Evolutionary conservation across 37 sponge, comb jelly and placozoan species (phyloP).

Genomic region (Ianthella basta): DNA sequence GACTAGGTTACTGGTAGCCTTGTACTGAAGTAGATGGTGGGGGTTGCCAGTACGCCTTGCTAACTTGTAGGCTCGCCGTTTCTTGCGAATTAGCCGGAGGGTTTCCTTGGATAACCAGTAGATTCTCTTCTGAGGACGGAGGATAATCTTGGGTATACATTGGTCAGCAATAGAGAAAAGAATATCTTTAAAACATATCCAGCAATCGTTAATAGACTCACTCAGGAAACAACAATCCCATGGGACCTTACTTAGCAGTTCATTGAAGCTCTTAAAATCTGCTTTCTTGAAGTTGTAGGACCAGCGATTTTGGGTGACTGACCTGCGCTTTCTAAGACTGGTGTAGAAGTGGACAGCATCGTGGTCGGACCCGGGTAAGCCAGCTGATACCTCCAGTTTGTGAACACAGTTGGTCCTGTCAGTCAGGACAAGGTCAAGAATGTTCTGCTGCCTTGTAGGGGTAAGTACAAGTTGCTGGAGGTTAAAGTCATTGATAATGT

Average conservation of each 20-base stretch:
- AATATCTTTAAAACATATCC: slow-evolving; percentile 35
- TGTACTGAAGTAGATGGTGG: not conserved
- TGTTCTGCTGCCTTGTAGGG: not conserved
- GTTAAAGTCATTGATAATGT: not conserved
- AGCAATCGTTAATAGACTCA: slow-evolving; percentile 4
- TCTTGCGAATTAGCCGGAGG: slow-evolving; percentile 20
- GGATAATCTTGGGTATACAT: slow-evolving; percentile 11
- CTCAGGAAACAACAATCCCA: slow-evolving; percentile 21
- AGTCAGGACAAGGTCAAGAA: slow-evolving; percentile 11
- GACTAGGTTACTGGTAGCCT: not conserved
- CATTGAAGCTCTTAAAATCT: slow-evolving; percentile 22
- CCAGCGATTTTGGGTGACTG: not conserved
- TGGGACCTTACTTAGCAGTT: slow-evolving; percentile 2
- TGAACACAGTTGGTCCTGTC: not conserved
- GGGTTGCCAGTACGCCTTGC: slow-evolving; percentile 9
- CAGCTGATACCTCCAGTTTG: slow-evolving; percentile 25
- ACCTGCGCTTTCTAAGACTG: not conserved
- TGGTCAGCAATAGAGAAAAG: not conserved
- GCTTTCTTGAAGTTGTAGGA: slow-evolving; percentile 36
- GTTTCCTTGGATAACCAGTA: not conserved
- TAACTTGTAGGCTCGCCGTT: slow-evolving; percentile 16
- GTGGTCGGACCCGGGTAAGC: slow-evolving; percentile 40
- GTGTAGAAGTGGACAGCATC: slow-evolving; percentile 37
- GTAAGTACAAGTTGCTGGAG: not conserved
- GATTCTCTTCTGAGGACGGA: not conserved